phyloP scores from a whole-genome alignment of 2,888 invertebrate species.

The Lasius platythorax region DNA sequence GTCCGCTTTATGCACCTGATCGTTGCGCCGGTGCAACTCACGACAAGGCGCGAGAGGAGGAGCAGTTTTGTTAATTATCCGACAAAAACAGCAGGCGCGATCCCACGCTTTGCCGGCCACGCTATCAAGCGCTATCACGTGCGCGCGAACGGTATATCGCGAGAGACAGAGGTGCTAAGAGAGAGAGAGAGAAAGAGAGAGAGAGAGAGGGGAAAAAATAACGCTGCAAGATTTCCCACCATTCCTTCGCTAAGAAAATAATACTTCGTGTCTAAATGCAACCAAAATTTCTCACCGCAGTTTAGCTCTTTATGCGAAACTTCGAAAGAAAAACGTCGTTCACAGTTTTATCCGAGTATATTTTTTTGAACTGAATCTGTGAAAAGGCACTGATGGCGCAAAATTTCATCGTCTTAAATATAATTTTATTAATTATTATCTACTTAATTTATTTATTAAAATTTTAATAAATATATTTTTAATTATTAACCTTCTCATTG shows the following conservation, averaged over 20 bases:
- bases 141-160: conserved; percentile 36
- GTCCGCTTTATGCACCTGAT: conserved; percentile 45
- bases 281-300: not conserved
- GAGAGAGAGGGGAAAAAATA: conserved; percentile 49
- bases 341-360: not conserved
- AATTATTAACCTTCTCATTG: too few relatives aligned
- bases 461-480: too few relatives aligned
- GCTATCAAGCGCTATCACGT: conserved; percentile 72
- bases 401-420: too few relatives aligned
- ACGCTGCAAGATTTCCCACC: conserved; percentile 61
- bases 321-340: not conserved
- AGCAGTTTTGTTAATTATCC: conserved; percentile 84
- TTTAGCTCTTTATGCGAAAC: not conserved
- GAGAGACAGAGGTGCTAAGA: conserved; percentile 3
- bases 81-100: conserved; percentile 80
- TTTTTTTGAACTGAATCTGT: not conserved
- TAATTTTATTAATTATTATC: too few relatives aligned
- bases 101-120: conserved; percentile 74
- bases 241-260: not conserved
- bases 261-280: not conserved
- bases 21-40: conserved; percentile 43
- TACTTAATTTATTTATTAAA: too few relatives aligned
- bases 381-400: too few relatives aligned
- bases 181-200: not conserved
- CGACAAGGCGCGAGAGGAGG: conserved; percentile 70